Percentiles rank a stretch among this genome's conserved stretches.
Conservation (phyloP, 2,888 invertebrate species). For the Gibbula magus region DNA sequence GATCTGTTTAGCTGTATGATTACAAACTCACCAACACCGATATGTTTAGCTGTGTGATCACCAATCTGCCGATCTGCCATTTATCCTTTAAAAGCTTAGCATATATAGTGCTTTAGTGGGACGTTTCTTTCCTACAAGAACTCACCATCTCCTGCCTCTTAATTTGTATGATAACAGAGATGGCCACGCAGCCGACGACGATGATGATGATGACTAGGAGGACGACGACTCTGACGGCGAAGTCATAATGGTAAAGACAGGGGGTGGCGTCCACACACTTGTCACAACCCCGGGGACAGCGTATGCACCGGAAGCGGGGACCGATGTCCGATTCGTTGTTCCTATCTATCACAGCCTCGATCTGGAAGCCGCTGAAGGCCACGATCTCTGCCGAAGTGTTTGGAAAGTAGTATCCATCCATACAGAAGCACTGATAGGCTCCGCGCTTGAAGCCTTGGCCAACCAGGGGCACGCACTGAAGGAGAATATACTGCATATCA, state of each 20-base stretch:
- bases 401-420: constrained; percentile 71
- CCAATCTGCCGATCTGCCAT: no score
- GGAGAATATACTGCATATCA: background rate
- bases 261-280: constrained; percentile 67
- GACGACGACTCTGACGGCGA: constrained; percentile 48
- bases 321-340: constrained; percentile 30
- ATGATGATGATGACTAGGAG: constrained; percentile 47
- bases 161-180: constrained; percentile 40
- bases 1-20: no score
- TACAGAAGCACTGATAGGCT: constrained; percentile 66
- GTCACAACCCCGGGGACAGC: constrained; percentile 68
- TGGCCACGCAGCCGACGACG: constrained; percentile 40
- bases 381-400: constrained; percentile 37
- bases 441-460: constrained; percentile 68
- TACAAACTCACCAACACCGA: no score
- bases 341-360: constrained; percentile 51
- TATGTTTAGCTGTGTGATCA: no score
- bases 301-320: constrained; percentile 54
- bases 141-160: constrained; percentile 37
- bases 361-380: constrained; percentile 58
- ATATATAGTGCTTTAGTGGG: no score
- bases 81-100: no score
- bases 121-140: background rate
- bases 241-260: constrained; percentile 59
- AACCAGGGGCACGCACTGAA: constrained; percentile 60